These are phyloP conservation scores for Falco concolor DNA, from an alignment of 2,797 vertebrate species.

Conservation along the genomic window DNA sequence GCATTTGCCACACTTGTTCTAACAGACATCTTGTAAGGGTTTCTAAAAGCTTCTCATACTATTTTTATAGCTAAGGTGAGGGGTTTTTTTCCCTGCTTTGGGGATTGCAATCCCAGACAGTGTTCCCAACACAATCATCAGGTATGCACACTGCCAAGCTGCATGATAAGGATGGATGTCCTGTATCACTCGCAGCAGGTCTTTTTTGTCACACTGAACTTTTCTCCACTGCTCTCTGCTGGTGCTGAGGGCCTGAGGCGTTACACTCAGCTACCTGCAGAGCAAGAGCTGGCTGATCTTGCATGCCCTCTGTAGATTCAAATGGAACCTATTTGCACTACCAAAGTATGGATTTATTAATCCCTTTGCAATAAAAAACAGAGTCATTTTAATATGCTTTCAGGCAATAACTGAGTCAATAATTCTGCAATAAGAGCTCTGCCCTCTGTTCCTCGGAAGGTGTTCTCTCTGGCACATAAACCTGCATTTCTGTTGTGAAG, in stretches of 20 bases:
- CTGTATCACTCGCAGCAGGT: background rate
- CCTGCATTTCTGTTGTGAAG: conserved; percentile 13
- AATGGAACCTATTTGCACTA: background rate
- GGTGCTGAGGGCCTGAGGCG: background rate
- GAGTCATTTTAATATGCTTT: background rate
- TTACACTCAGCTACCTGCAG: background rate
- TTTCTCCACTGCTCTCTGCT: background rate
- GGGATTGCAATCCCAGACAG: background rate
- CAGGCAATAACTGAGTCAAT: conserved; percentile 2
- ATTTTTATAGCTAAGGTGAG: background rate
- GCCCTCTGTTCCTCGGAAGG: conserved; percentile 3
- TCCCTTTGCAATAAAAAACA: background rate
- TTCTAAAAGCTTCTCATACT: background rate
- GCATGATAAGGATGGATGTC: background rate
- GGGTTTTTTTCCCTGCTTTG: rapidly evolving
- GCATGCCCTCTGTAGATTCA: background rate
- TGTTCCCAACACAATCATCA: background rate
- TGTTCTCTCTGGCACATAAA: conserved; percentile 32
- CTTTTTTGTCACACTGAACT: background rate
- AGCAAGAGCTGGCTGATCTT: background rate
- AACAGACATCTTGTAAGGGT: background rate
- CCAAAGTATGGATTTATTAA: background rate
- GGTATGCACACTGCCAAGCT: background rate
- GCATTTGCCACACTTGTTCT: background rate
- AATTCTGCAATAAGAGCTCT: background rate